phyloP scores from a whole-genome alignment of 1,140 invertebrate species.

The Eubasilissa regina region DNA sequence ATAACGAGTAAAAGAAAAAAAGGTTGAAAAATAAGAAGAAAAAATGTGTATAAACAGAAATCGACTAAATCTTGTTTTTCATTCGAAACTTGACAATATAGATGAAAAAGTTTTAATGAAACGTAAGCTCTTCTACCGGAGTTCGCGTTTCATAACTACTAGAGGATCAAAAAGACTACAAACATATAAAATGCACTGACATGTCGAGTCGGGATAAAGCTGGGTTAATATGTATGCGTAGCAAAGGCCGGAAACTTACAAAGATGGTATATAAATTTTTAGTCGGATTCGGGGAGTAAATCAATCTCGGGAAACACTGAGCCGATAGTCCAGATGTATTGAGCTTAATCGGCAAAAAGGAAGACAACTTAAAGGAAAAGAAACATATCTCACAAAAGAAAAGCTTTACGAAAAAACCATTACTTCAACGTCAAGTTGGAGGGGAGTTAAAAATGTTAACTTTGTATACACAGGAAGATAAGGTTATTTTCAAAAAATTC shows the following conservation, averaged over 20 bases:
- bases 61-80: slow-evolving; percentile 13
- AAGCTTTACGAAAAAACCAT: no score
- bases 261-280: not conserved
- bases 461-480: no score
- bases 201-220: slow-evolving; percentile 1
- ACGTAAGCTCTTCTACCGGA: slow-evolving; percentile 48
- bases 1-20: no score
- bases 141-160: not conserved
- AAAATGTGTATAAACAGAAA: not conserved
- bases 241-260: not conserved
- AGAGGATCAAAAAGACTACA: not conserved
- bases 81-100: slow-evolving; percentile 50
- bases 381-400: no score
- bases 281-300: not conserved
- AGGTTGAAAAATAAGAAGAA: no score
- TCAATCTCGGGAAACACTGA: not conserved
- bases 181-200: slow-evolving; percentile 8
- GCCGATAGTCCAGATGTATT: not conserved
- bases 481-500: no score
- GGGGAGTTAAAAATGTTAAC: no score
- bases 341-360: not conserved
- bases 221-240: not conserved
- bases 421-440: no score
- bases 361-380: not conserved
- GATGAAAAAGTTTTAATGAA: slow-evolving; percentile 60